phyloP scores from a whole-genome alignment of 2,888 invertebrate genomes.

The Orthosia gracilis region DNA sequence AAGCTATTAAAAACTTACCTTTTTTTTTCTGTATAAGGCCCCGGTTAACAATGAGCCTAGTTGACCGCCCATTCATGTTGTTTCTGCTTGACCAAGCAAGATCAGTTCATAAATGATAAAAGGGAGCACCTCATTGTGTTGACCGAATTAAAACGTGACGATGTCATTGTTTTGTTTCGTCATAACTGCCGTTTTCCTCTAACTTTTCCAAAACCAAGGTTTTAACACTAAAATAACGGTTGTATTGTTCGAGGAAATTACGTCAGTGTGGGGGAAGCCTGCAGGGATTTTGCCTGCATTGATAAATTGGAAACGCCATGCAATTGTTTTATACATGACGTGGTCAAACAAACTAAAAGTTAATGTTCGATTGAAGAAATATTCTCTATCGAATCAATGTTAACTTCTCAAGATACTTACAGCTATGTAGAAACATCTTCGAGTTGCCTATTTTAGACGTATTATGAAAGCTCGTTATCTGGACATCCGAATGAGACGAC shows the following conservation, averaged over 20 bases:
- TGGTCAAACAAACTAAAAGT: background rate
- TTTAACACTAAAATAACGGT: background rate
- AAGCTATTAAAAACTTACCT: background rate
- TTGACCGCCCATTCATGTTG: conserved; percentile 22
- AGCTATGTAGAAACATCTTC: conserved; percentile 17
- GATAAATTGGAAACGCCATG: background rate
- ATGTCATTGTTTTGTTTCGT: conserved; percentile 17
- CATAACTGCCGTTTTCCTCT: conserved; percentile 24
- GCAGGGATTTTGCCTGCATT: conserved; percentile 6
- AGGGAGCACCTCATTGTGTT: conserved; percentile 35
- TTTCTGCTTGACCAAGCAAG: conserved; percentile 40
- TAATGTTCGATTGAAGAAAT: background rate
- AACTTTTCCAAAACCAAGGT: conserved; percentile 13
- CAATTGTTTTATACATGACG: background rate
- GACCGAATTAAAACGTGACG: conserved; percentile 30
- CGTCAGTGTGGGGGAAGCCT: conserved; percentile 9
- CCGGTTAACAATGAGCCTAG: conserved; percentile 23
- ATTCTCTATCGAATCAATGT: conserved; percentile 12
- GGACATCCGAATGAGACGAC: conserved; percentile 64
- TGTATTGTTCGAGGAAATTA: background rate
- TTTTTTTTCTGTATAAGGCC: conserved; percentile 1
- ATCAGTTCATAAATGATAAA: conserved; percentile 34
- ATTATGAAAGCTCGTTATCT: conserved; percentile 74
- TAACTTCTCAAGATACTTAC: conserved; percentile 2
- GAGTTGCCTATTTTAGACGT: conserved; percentile 56